Base-by-base conservation (phyloP, 2,888 invertebrate genomes). In the Euplagia quadripunctaria region DNA sequence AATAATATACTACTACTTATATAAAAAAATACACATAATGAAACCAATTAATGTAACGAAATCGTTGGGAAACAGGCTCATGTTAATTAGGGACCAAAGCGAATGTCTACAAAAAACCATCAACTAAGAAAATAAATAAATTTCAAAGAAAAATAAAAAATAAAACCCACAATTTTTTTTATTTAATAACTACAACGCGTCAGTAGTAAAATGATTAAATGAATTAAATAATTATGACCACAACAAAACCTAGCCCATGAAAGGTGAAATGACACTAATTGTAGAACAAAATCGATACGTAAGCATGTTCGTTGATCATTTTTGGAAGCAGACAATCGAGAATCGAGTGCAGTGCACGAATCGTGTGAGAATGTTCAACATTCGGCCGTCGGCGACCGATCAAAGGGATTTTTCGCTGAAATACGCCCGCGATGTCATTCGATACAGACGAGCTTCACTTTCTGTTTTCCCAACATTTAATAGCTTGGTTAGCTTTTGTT, bases 331-430 rank as follows among this genome's bases (percentile, higher is more conserved):
- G 82, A 89, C 90, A 90, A 83, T 86, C 73, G 83, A 79, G 83
- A 79, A 83, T 82, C 83, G 80, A 82, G 75, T 85, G 84, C 86
- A 84, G 86, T 82, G 84, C 85, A 83, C 83, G 82, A 88, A 87
- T 90, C 95, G 95, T 95, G 95, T 93, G 92, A 89, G 94, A 94
- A 95, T 95, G 94, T 90, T 87, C 90, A 94, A 95, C 95, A 94
- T 83, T 86, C 81, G 83, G 76, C 89, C 88, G 94, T 86, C 95
- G 95, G 95, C 91, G 79, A 84, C 81, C 85, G 84, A 85, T 94
- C 94, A 95, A 95, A 94, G 87, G 86, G 88, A 88, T 88, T 85
- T 89, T 94, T 94, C 94, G 90, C 90, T 93, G 95, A 94, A 95
- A 87, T 85, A 82, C 82, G 85, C 82, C 81, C 79, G 87, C 88